Conservation (phyloP, 1,140 invertebrate species). For the Dysdera silvatica region DNA sequence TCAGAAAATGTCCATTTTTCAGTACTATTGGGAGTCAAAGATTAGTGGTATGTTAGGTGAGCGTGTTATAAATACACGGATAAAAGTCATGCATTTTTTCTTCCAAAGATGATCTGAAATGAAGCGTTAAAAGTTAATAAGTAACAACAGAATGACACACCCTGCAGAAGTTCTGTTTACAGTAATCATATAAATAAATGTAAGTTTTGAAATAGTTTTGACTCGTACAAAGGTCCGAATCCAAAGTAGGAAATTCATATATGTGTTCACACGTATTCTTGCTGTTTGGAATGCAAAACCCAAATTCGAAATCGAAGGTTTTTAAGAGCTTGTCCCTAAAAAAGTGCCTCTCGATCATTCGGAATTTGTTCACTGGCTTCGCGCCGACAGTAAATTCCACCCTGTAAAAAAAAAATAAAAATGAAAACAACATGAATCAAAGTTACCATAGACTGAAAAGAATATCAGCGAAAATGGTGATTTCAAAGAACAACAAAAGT, state of each 20-base stretch:
- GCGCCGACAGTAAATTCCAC: constrained; percentile 94
- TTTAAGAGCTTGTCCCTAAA: constrained; percentile 89
- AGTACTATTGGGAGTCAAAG: too few species aligned
- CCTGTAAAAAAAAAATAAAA: constrained; percentile 48
- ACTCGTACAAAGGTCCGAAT: constrained; percentile 70
- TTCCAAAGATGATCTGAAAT: too few species aligned
- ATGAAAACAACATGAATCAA: constrained; percentile 20
- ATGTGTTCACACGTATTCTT: constrained; percentile 98
- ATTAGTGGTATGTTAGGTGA: too few species aligned
- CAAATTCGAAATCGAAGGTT: constrained; percentile 99
- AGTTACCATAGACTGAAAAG: constrained; percentile 16
- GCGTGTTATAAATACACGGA: too few species aligned
- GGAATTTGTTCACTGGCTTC: constrained; percentile 84
- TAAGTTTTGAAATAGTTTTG: too few species aligned
- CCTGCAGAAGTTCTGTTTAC: too few species aligned
- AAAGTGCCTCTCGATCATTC: constrained; percentile 98
- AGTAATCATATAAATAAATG: too few species aligned
- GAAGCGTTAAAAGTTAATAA: too few species aligned
- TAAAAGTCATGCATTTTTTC: too few species aligned
- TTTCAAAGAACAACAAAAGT: constrained; percentile 17
- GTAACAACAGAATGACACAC: too few species aligned
- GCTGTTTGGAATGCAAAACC: constrained; percentile 96
- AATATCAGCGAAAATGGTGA: neutral
- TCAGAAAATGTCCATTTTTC: too few species aligned
- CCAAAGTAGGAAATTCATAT: constrained; percentile 91